These are phyloP conservation scores for Pungitius pungitius DNA, from an alignment of 2,113 vertebrate genomes.

Conservation along the genomic window DNA sequence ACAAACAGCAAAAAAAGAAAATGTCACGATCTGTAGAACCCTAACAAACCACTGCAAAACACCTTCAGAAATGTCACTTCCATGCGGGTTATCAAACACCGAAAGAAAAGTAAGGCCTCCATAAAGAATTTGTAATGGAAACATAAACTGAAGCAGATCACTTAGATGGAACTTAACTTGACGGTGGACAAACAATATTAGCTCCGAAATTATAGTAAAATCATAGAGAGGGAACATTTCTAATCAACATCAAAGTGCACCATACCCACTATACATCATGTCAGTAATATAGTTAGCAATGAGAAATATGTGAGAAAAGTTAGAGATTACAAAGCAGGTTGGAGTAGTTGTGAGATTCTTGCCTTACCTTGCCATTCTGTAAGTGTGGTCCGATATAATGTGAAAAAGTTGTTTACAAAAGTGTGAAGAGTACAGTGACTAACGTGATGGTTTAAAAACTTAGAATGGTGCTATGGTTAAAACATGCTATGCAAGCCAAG, in stretches of 20 bases:
- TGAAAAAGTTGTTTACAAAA: constrained; percentile 85
- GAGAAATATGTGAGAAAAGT: constrained; percentile 57
- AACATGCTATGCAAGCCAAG: constrained; percentile 61
- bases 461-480: constrained; percentile 72
- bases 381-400: constrained; percentile 85
- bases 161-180: constrained; percentile 33
- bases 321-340: constrained; percentile 75
- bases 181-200: constrained; percentile 31
- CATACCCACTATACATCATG: constrained; percentile 66
- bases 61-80: constrained; percentile 34
- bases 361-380: constrained; percentile 88
- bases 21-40: constrained; percentile 2
- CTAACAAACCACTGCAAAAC: constrained; percentile 40
- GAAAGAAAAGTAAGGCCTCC: neutral
- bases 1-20: constrained; percentile 20
- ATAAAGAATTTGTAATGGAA: constrained; percentile 18
- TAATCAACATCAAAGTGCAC: constrained; percentile 75
- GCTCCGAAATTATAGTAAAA: constrained; percentile 49
- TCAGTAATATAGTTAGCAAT: constrained; percentile 63
- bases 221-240: constrained; percentile 30
- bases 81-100: constrained; percentile 54
- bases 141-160: constrained; percentile 10
- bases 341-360: constrained; percentile 77
- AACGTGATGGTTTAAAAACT: constrained; percentile 76
- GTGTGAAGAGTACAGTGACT: constrained; percentile 82